A percentile compares a stretch with the other conserved stretches of the same genome.
Conservation (phyloP, 1,140 invertebrate genomes). For the Megathymus violae region DNA sequence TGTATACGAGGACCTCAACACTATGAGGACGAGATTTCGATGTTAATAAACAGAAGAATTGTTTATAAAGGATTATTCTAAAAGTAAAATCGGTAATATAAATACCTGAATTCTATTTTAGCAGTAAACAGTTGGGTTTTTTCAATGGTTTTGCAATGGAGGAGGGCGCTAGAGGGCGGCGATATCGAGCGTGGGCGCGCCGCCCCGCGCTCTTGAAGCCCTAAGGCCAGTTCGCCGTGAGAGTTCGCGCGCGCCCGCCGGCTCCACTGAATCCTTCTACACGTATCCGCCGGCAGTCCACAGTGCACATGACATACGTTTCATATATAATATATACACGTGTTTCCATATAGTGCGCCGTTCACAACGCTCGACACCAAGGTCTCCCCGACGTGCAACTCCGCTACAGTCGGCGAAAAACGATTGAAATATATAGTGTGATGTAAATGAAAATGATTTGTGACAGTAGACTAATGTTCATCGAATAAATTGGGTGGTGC, state of each 20-base stretch:
- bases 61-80: background rate
- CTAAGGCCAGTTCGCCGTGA: constrained; percentile 60
- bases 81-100: constrained; percentile 3
- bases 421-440: constrained; percentile 56
- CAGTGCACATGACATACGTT: constrained; percentile 48
- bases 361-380: constrained; percentile 18
- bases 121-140: constrained; percentile 68
- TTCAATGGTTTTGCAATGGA: constrained; percentile 78
- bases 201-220: constrained; percentile 69
- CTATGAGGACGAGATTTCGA: too few species aligned
- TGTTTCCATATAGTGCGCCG: constrained; percentile 35
- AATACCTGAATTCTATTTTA: constrained; percentile 46
- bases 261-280: constrained; percentile 35
- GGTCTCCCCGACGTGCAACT: constrained; percentile 15
- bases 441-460: constrained; percentile 68
- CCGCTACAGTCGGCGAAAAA: constrained; percentile 41
- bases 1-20: too few species aligned
- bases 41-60: too few species aligned
- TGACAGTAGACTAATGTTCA: constrained; percentile 70
- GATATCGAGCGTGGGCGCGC: constrained; percentile 79
- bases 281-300: constrained; percentile 33
- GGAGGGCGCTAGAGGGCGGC: constrained; percentile 75
- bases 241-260: constrained; percentile 56
- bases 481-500: constrained; percentile 62
- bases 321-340: constrained; percentile 42